These are phyloP conservation scores for Ceriagrion tenellum DNA, from an alignment of 2,888 invertebrate species.

Conservation along the genomic window DNA sequence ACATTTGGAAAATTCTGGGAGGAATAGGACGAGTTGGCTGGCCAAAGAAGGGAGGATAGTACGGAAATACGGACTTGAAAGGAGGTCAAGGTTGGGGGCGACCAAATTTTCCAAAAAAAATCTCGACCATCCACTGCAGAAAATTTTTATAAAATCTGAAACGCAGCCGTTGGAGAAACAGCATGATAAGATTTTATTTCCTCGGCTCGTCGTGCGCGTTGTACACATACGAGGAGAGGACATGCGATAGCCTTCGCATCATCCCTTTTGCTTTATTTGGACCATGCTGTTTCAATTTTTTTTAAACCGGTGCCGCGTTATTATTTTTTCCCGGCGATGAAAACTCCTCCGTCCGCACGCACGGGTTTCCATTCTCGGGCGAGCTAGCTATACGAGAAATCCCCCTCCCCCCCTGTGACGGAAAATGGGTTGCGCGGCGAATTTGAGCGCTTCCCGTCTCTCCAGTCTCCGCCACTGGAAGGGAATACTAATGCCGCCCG, in stretches of 20 bases:
- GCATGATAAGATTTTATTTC: slow-evolving; percentile 1
- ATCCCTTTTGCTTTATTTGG: slow-evolving; percentile 3
- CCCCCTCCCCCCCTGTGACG: background rate
- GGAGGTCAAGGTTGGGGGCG: slow-evolving; percentile 8
- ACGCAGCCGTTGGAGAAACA: background rate
- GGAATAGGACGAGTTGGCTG: no score
- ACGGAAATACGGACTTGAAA: background rate
- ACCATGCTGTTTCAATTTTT: background rate
- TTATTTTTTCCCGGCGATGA: background rate
- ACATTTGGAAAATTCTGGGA: no score
- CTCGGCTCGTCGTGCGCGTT: background rate
- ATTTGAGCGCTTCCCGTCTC: background rate
- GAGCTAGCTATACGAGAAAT: background rate
- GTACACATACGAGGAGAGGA: background rate
- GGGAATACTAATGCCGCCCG: background rate
- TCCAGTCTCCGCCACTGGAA: background rate
- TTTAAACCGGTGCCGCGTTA: background rate
- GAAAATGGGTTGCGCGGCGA: background rate
- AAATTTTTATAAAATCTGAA: background rate
- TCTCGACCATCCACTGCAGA: background rate
- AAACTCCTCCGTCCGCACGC: background rate
- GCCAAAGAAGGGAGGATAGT: background rate
- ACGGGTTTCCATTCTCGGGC: background rate
- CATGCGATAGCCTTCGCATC: background rate
- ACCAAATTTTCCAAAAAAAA: background rate